phyloP scores from a whole-genome alignment of 23 tunicate genomes.

The Trididemnum clinides region DNA sequence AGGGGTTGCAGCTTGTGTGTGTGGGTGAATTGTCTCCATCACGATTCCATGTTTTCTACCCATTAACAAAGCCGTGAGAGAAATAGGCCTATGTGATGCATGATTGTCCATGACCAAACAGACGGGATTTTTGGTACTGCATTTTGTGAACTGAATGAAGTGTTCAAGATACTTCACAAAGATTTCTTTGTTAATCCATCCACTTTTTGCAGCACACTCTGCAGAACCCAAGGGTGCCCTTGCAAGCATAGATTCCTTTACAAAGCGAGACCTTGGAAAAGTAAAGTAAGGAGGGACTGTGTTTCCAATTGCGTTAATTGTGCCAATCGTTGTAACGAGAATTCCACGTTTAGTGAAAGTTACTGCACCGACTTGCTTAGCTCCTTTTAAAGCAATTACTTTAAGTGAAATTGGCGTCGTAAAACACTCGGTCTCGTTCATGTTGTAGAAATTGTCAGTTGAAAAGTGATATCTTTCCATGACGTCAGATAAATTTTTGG shows the following conservation, averaged over 20 bases:
- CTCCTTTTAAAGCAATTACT: slow-evolving; percentile 2
- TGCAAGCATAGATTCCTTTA: slow-evolving; percentile 7
- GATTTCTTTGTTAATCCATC: slow-evolving; percentile 27
- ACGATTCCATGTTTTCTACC: too few species aligned
- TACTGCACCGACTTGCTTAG: slow-evolving; percentile 25
- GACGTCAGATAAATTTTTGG: neutral
- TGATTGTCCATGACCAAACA: slow-evolving; percentile 37
- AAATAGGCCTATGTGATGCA: slow-evolving; percentile 21
- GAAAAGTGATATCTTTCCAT: neutral
- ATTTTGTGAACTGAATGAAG: neutral
- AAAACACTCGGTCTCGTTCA: neutral
- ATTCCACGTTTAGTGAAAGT: slow-evolving; percentile 31
- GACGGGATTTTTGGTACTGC: neutral
- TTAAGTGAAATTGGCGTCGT: neutral
- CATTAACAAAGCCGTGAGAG: slow-evolving; percentile 14
- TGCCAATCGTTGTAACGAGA: slow-evolving; percentile 13
- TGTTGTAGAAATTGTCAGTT: slow-evolving; percentile 15
- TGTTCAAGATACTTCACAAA: too few species aligned
- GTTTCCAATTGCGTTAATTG: slow-evolving; percentile 44
- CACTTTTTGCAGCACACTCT: slow-evolving; percentile 8
- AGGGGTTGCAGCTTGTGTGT: slow-evolving; percentile 36
- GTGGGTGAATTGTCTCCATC: slow-evolving; percentile 34
- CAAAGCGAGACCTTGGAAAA: slow-evolving; percentile 19
- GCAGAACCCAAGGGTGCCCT: slow-evolving; percentile 28
- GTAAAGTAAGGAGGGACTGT: slow-evolving; percentile 38